These are phyloP conservation scores for Spilogale gracilis DNA, from an alignment of 2,113 vertebrate genomes.

Conservation along the genomic window DNA sequence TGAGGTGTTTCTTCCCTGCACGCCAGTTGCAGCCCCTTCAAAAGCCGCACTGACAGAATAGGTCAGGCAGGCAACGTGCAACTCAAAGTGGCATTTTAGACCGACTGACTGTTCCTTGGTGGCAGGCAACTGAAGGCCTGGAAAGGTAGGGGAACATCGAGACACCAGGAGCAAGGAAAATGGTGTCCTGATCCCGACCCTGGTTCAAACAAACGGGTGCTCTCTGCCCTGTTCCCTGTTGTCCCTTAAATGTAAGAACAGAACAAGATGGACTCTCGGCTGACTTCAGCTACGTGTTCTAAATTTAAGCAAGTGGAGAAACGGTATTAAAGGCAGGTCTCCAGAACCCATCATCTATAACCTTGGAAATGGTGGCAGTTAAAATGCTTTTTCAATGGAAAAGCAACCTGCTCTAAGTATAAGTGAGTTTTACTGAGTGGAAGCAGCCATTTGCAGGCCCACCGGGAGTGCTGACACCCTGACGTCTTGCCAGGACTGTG, in stretches of 20 bases:
- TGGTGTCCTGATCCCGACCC: background rate
- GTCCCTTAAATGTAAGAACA: background rate
- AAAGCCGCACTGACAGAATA: background rate
- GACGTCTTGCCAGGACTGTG: background rate
- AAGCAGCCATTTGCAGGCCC: background rate
- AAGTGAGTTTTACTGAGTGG: background rate
- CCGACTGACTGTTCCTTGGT: background rate
- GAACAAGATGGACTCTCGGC: background rate
- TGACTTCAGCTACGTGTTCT: background rate
- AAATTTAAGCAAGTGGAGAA: background rate
- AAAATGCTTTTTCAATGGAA: background rate
- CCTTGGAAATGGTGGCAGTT: background rate
- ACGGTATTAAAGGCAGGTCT: background rate
- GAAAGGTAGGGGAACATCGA: background rate
- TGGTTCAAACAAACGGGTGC: background rate
- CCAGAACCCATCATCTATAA: background rate
- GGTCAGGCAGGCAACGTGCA: background rate
- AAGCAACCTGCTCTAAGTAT: background rate
- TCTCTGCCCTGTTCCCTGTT: background rate
- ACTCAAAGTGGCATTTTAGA: background rate
- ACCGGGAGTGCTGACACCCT: background rate
- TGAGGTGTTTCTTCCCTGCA: background rate
- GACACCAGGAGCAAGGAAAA: rapidly evolving
- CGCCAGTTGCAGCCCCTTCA: background rate
- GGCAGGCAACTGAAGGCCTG: too few relatives aligned